A percentile compares a stretch with the other conserved stretches of the same genome.
phyloP scores from a whole-genome alignment of 2,113 vertebrate species.

The Hassar affinis region DNA sequence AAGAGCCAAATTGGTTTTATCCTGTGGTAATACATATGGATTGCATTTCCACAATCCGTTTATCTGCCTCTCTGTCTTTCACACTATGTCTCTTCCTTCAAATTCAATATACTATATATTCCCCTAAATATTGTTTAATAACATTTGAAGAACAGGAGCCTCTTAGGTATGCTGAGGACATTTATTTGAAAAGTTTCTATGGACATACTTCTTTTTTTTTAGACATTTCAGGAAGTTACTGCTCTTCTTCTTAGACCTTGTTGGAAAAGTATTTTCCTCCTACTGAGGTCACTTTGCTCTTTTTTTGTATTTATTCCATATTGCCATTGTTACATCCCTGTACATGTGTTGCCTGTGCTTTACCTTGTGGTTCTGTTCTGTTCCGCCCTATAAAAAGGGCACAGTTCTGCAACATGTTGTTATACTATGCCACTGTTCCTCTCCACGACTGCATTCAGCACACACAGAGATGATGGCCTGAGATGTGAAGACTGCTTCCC shows the following conservation, averaged over 20 bases:
- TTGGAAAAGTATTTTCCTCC: neutral
- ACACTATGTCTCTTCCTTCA: neutral
- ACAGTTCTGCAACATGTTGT: too few species aligned
- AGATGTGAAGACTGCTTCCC: too few species aligned
- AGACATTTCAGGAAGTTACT: neutral
- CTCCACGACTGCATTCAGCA: too few species aligned
- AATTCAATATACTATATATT: neutral
- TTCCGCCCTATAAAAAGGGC: too few species aligned
- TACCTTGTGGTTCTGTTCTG: too few species aligned
- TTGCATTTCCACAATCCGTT: neutral
- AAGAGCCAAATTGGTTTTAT: slow-evolving; percentile 8
- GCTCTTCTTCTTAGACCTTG: neutral
- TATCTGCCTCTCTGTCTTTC: neutral
- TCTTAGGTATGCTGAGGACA: neutral
- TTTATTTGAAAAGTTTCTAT: neutral
- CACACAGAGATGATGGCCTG: too few species aligned
- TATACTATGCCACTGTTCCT: too few species aligned
- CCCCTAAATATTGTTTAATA: neutral
- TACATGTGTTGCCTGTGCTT: too few species aligned
- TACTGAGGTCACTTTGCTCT: neutral
- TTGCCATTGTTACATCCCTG: too few species aligned
- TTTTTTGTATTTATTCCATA: neutral
- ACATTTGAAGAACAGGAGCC: neutral
- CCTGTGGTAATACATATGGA: neutral
- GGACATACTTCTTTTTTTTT: neutral